Conservation (phyloP, 2,797 vertebrate species). For the Mycteria americana region DNA sequence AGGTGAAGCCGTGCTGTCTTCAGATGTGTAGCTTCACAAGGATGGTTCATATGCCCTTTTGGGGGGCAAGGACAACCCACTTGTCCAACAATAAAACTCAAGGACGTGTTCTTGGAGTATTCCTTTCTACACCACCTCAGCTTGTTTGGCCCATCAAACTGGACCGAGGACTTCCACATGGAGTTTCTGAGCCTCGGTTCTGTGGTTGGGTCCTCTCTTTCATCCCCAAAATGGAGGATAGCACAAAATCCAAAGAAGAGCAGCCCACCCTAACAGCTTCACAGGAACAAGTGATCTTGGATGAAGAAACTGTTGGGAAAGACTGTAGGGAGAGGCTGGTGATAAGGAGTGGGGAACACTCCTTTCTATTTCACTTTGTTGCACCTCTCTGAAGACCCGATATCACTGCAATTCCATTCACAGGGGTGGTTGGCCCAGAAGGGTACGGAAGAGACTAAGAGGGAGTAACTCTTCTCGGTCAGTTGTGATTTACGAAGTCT, state of each 20-base stretch:
- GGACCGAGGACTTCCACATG: fast-evolving
- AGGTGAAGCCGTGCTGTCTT: not conserved
- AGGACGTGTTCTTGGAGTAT: not conserved
- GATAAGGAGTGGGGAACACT: not conserved
- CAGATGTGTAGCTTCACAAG: not conserved
- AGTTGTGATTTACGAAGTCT: not conserved
- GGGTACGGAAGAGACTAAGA: not conserved
- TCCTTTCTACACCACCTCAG: not conserved
- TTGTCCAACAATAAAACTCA: not conserved
- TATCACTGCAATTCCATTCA: not conserved
- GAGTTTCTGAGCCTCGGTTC: not conserved
- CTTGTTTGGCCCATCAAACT: not conserved
- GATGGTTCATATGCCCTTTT: not conserved
- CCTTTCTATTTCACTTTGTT: not conserved
- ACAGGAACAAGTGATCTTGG: not conserved
- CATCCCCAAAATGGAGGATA: not conserved
- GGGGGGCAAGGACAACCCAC: not conserved
- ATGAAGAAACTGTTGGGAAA: not conserved
- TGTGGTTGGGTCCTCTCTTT: not conserved
- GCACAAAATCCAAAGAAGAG: not conserved
- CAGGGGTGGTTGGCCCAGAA: not conserved
- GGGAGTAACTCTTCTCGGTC: not conserved
- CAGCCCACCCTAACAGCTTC: not conserved
- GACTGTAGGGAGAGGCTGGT: not conserved
- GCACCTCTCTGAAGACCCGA: not conserved